These are phyloP conservation scores for Montipora sp. DNA, from an alignment of 64 coral and sea anemone species.

Conservation along the genomic window DNA sequence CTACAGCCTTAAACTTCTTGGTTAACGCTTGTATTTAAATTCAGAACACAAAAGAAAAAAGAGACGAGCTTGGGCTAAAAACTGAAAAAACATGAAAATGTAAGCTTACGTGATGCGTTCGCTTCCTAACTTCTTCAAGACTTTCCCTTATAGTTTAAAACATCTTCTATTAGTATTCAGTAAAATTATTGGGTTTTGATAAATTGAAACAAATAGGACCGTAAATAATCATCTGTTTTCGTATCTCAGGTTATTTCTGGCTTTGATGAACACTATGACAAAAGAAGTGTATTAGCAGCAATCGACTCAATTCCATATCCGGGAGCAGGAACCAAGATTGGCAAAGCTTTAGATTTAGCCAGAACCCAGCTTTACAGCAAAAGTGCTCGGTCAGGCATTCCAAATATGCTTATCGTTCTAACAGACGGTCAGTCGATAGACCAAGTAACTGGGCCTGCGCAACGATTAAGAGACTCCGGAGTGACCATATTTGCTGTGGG, in stretches of 20 bases:
- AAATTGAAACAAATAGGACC: too few relatives aligned
- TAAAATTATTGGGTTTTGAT: too few relatives aligned
- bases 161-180: too few relatives aligned
- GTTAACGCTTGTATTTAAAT: too few relatives aligned
- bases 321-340: background rate
- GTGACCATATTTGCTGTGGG: conserved; percentile 18
- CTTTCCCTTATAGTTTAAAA: too few relatives aligned
- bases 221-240: too few relatives aligned
- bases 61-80: too few relatives aligned
- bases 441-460: background rate
- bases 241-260: background rate
- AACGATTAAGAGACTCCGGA: background rate
- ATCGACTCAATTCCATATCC: background rate
- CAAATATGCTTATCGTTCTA: conserved; percentile 18
- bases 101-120: too few relatives aligned
- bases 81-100: too few relatives aligned
- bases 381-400: background rate
- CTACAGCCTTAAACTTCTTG: too few relatives aligned
- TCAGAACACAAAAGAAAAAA: too few relatives aligned
- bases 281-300: background rate
- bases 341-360: background rate
- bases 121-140: too few relatives aligned
- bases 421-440: conserved; percentile 51
- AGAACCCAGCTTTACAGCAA: background rate
- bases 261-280: background rate